These are phyloP conservation scores for Agrypnia vestita DNA, from an alignment of 1,140 invertebrate genomes.

Conservation along the genomic window DNA sequence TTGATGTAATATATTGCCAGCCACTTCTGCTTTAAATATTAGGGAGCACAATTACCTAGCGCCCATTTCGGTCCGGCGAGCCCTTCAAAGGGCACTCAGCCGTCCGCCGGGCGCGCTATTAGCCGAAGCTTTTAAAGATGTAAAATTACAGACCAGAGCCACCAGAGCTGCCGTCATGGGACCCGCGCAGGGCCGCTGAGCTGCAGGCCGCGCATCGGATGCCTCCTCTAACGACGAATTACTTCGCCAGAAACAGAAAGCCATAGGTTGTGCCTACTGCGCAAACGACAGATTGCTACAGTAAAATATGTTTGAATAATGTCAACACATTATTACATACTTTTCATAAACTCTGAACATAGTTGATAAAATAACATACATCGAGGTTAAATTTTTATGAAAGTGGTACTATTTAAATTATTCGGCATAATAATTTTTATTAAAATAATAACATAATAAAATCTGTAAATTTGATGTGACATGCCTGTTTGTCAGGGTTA, in stretches of 20 bases:
- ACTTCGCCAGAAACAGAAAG: slow-evolving; percentile 42
- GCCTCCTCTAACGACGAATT: slow-evolving; percentile 52
- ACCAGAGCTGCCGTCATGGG: slow-evolving; percentile 35
- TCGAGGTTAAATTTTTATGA: no score
- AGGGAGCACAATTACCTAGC: slow-evolving; percentile 5
- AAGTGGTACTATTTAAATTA: no score
- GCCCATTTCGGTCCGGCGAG: slow-evolving; percentile 5
- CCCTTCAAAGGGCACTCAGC: slow-evolving; percentile 26
- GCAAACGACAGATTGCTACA: no score
- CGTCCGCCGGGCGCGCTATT: slow-evolving; percentile 50
- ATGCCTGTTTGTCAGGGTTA: no score
- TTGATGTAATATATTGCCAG: slow-evolving; percentile 12
- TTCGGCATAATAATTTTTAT: no score
- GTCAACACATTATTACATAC: no score
- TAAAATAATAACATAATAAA: no score
- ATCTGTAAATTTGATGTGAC: no score
- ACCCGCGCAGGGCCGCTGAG: slow-evolving; percentile 19
- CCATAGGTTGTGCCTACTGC: no score
- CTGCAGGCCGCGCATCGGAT: slow-evolving; percentile 46
- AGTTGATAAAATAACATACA: no score
- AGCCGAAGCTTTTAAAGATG: slow-evolving; percentile 57
- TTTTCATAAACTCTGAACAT: no score
- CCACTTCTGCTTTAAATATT: neutral
- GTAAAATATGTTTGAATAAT: no score
- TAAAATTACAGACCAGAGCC: slow-evolving; percentile 53